Evolutionary conservation across 2,797 vertebrate genomes (phyloP), one percentile per base, ranked within the genome.

Genomic region (Sebastes vulpes): DNA sequence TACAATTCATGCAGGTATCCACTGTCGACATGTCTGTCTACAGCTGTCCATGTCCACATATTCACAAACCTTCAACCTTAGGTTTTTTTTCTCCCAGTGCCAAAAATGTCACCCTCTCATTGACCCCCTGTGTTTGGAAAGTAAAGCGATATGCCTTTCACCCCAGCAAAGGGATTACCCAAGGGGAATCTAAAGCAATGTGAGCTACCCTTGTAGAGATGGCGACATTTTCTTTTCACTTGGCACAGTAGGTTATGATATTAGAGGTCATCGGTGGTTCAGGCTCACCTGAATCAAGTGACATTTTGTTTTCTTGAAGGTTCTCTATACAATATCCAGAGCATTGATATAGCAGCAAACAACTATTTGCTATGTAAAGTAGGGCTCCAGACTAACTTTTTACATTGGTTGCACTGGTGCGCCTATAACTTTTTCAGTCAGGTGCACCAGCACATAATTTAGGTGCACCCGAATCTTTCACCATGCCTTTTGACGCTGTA

Each of bases 81-180:
- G 16, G 6, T 3, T 18, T 46, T 18, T 18, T 46, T 46, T 46
- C 42, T 46, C 16, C 6, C 18, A 10, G 61, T 60, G 48, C n/a
- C 54, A 65, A 50, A 74, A 9, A 26, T 81, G 74, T 75, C 25
- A 21, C 28, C 61, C 35, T 23, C 35, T 63, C 25, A 61, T 50
- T 28, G 26, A 29, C 9, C 64, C 23, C 2, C 35, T 18, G 48
- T 70, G 64, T 84, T 82, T 77, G 65, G 9, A 52, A 12, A 81
- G 85, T 73, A 79, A 73, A 73, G n/a, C 12, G 18, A 82, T 29
- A 52, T 46, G 11, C 20, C 21, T 61, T 56, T 75, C 12, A 35
- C 18, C 60, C 14, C 28, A 21, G 12, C 38, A 21, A 38, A 71
- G 26, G 16, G 58, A 38, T 74, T 31, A 59, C 70, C 52, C 20